These are phyloP conservation scores for Etheostoma spectabile DNA, from an alignment of 2,113 vertebrate genomes.

Conservation along the genomic window DNA sequence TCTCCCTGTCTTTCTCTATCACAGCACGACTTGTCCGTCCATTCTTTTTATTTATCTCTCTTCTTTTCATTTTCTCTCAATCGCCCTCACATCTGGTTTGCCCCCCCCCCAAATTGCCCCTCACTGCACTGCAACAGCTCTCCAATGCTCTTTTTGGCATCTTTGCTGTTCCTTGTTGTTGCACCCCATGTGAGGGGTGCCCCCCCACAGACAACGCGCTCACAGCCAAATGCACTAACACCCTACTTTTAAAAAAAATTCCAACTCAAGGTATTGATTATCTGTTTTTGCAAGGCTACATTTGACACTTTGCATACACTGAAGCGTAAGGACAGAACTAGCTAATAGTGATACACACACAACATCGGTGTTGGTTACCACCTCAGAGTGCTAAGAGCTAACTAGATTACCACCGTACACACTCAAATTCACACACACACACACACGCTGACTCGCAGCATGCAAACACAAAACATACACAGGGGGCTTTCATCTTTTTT, in stretches of 20 bases:
- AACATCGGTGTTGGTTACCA: constrained; percentile 37
- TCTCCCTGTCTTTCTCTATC: constrained; percentile 69
- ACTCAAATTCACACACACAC: constrained; percentile 6
- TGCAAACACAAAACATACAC: constrained; percentile 65
- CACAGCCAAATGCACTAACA: background rate
- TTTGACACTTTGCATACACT: constrained; percentile 35
- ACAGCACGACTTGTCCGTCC: constrained; percentile 75
- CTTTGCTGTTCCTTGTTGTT: constrained; percentile 52
- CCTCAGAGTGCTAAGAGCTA: constrained; percentile 61
- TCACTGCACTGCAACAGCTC: constrained; percentile 34
- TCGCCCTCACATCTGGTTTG: constrained; percentile 79
- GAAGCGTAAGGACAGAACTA: constrained; percentile 21
- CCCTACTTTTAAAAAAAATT: constrained; percentile 4
- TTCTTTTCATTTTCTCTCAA: constrained; percentile 72
- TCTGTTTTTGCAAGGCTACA: constrained; percentile 38
- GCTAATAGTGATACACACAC: background rate
- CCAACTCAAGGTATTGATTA: constrained; percentile 8
- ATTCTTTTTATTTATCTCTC: constrained; percentile 70
- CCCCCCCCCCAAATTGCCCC: background rate
- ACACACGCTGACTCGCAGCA: constrained; percentile 11
- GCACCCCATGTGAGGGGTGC: constrained; percentile 29
- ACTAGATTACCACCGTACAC: constrained; percentile 52
- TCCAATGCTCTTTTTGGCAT: constrained; percentile 61
- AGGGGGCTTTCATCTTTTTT: constrained; percentile 72
- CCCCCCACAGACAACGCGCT: constrained; percentile 32